Conservation (phyloP, 2,113 vertebrate species). For the Phocoena sinus region DNA sequence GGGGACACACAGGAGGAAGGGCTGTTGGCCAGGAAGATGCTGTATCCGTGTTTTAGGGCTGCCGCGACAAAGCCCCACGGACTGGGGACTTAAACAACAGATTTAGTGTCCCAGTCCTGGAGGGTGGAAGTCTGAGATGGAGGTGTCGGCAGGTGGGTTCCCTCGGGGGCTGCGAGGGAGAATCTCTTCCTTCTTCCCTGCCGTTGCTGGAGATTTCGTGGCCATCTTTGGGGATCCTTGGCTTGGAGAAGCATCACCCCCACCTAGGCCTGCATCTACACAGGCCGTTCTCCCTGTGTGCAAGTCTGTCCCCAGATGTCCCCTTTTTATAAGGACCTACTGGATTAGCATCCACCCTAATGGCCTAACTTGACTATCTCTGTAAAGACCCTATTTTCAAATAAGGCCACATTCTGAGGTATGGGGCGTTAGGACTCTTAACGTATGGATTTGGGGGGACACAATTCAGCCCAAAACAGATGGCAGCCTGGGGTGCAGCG, state of each 20-base stretch:
- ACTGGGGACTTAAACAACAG: not conserved
- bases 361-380: not conserved
- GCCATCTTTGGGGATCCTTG: not conserved
- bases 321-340: accelerated
- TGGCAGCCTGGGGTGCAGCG: not conserved
- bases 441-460: not conserved
- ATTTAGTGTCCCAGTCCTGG: accelerated
- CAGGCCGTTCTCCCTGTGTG: accelerated
- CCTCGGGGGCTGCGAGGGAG: not conserved
- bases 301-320: not conserved
- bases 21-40: not conserved
- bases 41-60: accelerated
- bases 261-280: not conserved
- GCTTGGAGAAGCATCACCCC: no score
- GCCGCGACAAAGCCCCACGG: no score
- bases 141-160: accelerated
- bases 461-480: not conserved
- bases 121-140: accelerated
- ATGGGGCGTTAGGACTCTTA: not conserved
- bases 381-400: not conserved
- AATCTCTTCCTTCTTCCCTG: no score
- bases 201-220: accelerated
- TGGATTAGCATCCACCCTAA: not conserved
- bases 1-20: not conserved
- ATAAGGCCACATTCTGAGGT: not conserved